These are phyloP conservation scores for Archaeoteleia sp. DNA, from an alignment of 2,888 invertebrate genomes.

Conservation along the genomic window DNA sequence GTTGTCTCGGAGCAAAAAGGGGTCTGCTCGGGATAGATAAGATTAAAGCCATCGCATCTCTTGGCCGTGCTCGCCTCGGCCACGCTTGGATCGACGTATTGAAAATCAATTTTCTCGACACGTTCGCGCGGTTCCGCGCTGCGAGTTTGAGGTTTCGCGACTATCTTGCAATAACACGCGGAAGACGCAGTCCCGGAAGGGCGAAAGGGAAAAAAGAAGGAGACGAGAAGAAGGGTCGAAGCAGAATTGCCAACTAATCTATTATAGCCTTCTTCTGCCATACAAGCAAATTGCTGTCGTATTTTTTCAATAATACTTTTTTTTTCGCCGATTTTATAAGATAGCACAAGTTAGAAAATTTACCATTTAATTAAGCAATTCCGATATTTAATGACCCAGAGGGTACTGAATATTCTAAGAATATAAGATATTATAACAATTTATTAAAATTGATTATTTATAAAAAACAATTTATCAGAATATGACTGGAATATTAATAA, in stretches of 20 bases:
- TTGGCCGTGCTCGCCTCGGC: neutral
- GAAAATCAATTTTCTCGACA: constrained; percentile 49
- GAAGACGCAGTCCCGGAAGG: constrained; percentile 38
- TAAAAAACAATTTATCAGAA: too few relatives aligned
- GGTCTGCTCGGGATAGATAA: neutral
- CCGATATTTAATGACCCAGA: constrained; percentile 15
- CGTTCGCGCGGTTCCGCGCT: constrained; percentile 32
- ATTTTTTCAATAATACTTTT: constrained; percentile 1
- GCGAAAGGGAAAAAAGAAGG: neutral
- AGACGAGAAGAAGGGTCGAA: neutral
- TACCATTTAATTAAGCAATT: constrained; percentile 39
- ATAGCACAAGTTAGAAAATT: constrained; percentile 38
- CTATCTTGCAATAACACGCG: constrained; percentile 20
- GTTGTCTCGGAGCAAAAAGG: neutral
- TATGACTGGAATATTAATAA: too few relatives aligned
- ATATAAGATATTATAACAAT: too few relatives aligned
- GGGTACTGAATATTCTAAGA: too few relatives aligned
- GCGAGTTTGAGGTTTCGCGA: constrained; percentile 8
- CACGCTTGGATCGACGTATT: constrained; percentile 40
- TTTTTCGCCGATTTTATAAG: constrained; percentile 27
- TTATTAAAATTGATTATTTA: too few relatives aligned
- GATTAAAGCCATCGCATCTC: neutral
- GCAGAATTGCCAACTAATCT: constrained; percentile 2
- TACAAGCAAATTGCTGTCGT: neutral
- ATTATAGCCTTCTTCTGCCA: constrained; percentile 3